phyloP scores from a whole-genome alignment of 2,113 vertebrate species.

The Puffinus mauretanicus region DNA sequence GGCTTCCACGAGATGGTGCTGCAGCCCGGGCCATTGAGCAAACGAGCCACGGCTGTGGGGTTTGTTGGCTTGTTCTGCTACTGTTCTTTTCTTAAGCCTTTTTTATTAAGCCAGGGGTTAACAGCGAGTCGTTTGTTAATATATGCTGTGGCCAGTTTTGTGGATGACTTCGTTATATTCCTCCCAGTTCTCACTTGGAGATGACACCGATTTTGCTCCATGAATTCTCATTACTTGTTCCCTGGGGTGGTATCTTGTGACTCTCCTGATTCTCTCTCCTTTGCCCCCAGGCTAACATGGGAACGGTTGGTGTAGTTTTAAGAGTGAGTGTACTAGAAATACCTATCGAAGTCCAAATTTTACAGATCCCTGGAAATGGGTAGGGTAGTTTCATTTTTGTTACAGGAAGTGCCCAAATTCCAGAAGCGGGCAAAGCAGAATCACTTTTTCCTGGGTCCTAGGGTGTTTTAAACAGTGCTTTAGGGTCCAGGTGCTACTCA shows the following conservation, averaged over 20 bases:
- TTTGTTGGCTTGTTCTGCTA: fast-evolving
- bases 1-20: constrained; percentile 35
- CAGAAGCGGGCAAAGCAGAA: not conserved
- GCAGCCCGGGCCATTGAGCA: not conserved
- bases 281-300: fast-evolving
- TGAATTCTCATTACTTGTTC: fast-evolving
- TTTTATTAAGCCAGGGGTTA: too few relatives aligned
- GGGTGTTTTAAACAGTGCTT: not conserved
- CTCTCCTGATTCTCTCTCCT: not conserved
- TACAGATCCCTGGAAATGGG: not conserved
- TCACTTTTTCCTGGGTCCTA: not conserved
- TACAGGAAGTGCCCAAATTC: not conserved
- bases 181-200: too few relatives aligned
- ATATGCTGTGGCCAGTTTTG: fast-evolving
- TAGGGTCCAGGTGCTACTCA: too few relatives aligned
- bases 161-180: fast-evolving
- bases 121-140: fast-evolving
- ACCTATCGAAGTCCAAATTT: fast-evolving
- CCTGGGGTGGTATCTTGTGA: too few relatives aligned
- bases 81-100: fast-evolving
- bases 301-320: fast-evolving
- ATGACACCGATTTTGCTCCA: fast-evolving
- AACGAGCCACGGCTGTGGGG: fast-evolving
- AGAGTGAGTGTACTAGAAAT: not conserved
- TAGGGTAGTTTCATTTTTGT: not conserved